phyloP scores from a whole-genome alignment of 2,113 vertebrate genomes.

The Chunga burmeisteri region DNA sequence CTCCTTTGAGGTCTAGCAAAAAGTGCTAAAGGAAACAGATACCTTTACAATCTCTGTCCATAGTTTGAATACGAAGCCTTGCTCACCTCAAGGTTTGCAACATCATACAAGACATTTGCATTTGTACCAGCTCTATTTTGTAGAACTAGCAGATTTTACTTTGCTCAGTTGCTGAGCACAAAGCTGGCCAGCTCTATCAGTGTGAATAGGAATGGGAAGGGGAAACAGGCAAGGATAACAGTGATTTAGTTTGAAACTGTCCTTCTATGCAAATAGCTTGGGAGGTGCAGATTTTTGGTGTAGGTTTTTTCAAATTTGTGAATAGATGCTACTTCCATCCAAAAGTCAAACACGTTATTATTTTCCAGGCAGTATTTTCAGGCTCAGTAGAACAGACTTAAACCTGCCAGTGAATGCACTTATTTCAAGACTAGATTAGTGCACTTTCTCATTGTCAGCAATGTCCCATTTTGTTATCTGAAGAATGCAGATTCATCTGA shows the following conservation, averaged over 20 bases:
- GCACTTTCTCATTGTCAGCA: not conserved
- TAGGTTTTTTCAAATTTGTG: not conserved
- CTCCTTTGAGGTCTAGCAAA: not conserved
- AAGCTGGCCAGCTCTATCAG: not conserved
- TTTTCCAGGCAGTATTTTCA: not conserved
- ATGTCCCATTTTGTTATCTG: not conserved
- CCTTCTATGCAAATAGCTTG: accelerated
- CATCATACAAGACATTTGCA: not conserved
- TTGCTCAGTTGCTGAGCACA: not conserved
- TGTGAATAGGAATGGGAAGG: not conserved
- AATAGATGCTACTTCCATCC: not conserved
- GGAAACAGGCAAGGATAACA: not conserved
- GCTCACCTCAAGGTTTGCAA: not conserved
- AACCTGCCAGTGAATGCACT: not conserved
- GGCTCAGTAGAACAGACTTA: not conserved
- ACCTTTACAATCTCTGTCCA: not conserved
- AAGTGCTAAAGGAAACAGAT: not conserved
- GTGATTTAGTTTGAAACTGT: not conserved
- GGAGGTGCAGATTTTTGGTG: not conserved
- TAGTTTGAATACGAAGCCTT: not conserved
- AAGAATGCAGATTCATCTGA: not conserved
- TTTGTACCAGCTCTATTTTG: not conserved
- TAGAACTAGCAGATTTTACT: not conserved
- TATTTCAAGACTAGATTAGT: not conserved
- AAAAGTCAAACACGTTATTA: not conserved